Evolutionary conservation across 2,113 vertebrate species (phyloP), one percentile per base, ranked within the genome.

Genomic region (Phoxinus phoxinus): DNA sequence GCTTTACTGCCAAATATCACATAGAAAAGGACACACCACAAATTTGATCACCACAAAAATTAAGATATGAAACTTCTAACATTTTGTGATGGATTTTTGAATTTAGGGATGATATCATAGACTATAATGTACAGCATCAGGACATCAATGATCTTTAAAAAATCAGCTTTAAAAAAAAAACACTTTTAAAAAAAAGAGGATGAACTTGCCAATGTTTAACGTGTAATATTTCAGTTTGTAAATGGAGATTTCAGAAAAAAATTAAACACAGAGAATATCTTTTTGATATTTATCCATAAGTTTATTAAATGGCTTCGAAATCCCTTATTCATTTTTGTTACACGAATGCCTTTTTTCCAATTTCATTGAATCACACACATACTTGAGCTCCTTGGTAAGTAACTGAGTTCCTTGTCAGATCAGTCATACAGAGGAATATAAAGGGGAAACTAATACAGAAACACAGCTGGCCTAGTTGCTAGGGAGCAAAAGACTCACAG

Each of bases 301-400:
- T 94, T 95, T 94, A 94, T 95, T 95, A 81, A 87, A 90, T 86
- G 78, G 74, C 51, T 90, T 75, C 69, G 81, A 85, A 41, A 90
- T 87, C 85, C 25, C 53, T 79, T 81, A 25, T 86, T 81, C 32
- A 76, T 73, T 91, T 75, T 53, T 15, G 84, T 53, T 72, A 93
- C 91, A 93, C 59, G 85, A 84, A 86, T 89, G 58, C 77, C 44
- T 72, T 19, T 82, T 41, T 88, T 58, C 69, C 87, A 91, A 87
- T 15, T 46, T 85, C 73, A 89, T 67, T 89, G 87, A 90, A 84
- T 87, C 85, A 89, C 79, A 90, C 80, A 72, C 37, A 56, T 56
- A 32, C 3, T 72, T 32, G 82, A 84, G 74, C 81, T 87, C 51
- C 72, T 71, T 89, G 11, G 13, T 37, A 41, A 30, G 37, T 12